A percentile compares a stretch with the other conserved stretches of the same genome.
These are phyloP conservation scores for Nasonia giraulti DNA, from an alignment of 1,140 invertebrate species.

Conservation along the genomic window DNA sequence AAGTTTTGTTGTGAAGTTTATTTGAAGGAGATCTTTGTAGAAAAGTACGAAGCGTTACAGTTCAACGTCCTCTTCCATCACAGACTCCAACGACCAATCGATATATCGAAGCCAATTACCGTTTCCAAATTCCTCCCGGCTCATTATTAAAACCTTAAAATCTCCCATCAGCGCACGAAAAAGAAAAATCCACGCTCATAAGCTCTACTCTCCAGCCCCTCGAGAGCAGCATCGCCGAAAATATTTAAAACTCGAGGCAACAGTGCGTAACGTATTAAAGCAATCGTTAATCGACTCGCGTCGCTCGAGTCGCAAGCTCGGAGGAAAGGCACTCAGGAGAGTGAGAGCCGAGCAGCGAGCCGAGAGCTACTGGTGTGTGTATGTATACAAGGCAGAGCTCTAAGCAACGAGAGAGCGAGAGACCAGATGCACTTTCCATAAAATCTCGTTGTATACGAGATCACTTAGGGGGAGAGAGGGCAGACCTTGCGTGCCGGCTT, in stretches of 20 bases:
- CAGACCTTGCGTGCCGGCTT: conserved; percentile 54
- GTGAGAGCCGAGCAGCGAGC: neutral
- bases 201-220: neutral
- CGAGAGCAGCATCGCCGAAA: neutral
- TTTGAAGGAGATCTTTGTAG: too few relatives aligned
- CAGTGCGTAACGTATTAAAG: conserved; percentile 30
- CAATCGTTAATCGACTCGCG: conserved; percentile 35
- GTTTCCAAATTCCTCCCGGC: too few relatives aligned
- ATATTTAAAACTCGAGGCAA: conserved; percentile 24
- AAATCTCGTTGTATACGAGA: conserved; percentile 74
- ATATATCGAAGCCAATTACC: too few relatives aligned
- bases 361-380: neutral
- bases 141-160: neutral
- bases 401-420: conserved; percentile 49
- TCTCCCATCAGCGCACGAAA: neutral
- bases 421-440: conserved; percentile 74
- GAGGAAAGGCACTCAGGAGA: conserved; percentile 35
- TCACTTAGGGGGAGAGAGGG: conserved; percentile 67
- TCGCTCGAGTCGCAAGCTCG: neutral
- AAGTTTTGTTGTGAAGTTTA: too few relatives aligned
- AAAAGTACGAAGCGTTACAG: too few relatives aligned
- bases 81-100: too few relatives aligned
- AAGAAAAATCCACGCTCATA: neutral
- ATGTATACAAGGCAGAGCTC: neutral
- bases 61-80: too few relatives aligned